Base-by-base conservation (phyloP, 2,888 invertebrate genomes). In the Drosophila falleni region DNA sequence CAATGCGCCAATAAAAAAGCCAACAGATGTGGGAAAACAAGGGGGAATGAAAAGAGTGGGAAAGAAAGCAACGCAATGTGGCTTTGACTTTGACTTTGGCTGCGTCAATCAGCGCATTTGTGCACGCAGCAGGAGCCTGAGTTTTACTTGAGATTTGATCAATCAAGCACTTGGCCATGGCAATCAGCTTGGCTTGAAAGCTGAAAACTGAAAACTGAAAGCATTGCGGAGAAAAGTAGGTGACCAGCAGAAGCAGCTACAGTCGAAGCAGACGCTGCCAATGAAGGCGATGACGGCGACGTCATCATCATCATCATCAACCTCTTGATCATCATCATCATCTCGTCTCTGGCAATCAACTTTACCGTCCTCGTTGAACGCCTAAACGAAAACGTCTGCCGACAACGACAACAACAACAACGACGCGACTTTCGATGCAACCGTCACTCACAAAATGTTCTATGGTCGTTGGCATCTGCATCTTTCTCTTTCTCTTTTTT, bases 81-180 rank as follows among this genome's bases (percentile, higher is more conserved):
- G n/a, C 13, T 23, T 10, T 44, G 8, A 33, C 9, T 16, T 3
- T 44, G 29, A 47, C 37, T n/a, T 37, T 65, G 35, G 37, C 55
- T 70, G 73, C 80, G 78, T 76, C 85, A 76, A 78, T 80, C 77
- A 77, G 81, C 65, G 74, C 77, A 84, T 79, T 85, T 72, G 82
- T 79, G 76, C 79, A 81, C 81, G 80, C 87, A 86, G 88, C 87
- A 87, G 87, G 86, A 85, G 86, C 68, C 68, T 74, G 64, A 59
- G 41, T 23, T 47, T 74, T 61, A 59, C 29, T 47, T 68, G 50
- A 67, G 76, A 71, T 80, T 79, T 78, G 85, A 85, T 85, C 85
- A 85, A 87, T 87, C 81, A 81, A 73, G 78, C 66, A 44, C 70
- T 70, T 59, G 70, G 72, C 76, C 64, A 76, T 72, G 67, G 75